Evolutionary conservation across 2,888 invertebrate species (phyloP).

Genomic region (Chouioia cunea): DNA sequence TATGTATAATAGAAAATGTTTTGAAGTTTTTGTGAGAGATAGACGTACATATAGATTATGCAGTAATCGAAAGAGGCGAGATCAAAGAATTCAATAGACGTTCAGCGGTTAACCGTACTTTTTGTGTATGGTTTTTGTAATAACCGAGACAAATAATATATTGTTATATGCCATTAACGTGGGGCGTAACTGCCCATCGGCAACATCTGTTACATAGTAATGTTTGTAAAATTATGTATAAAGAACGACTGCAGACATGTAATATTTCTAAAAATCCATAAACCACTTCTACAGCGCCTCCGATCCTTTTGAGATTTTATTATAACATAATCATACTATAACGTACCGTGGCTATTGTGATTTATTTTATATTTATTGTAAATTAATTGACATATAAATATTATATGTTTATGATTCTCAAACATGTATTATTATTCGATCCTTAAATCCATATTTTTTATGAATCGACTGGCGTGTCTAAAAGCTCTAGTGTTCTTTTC

Average conservation of each 20-base stretch:
- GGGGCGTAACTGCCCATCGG: constrained; percentile 44
- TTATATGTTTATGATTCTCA: constrained; percentile 18
- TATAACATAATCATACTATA: constrained; percentile 50
- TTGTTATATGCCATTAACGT: constrained; percentile 46
- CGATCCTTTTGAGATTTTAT: constrained; percentile 39
- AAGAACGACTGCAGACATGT: constrained; percentile 39
- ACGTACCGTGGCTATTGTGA: constrained; percentile 57
- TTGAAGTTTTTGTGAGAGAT: constrained; percentile 41
- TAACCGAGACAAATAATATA: constrained; percentile 46
- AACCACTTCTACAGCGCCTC: constrained; percentile 33
- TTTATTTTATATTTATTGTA: constrained; percentile 64
- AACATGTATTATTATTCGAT: constrained; percentile 22
- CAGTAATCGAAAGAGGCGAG: constrained; percentile 23
- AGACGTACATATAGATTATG: constrained; percentile 33
- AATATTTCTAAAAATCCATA: constrained; percentile 44
- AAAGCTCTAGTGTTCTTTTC: too few relatives aligned
- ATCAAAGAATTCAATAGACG: constrained; percentile 27
- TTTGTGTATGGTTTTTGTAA: constrained; percentile 46
- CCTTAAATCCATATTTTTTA: neutral
- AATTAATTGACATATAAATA: constrained; percentile 41
- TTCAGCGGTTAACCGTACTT: constrained; percentile 42
- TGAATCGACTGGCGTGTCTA: too few relatives aligned
- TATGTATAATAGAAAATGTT: constrained; percentile 34
- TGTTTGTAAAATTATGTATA: constrained; percentile 57
- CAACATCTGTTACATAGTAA: constrained; percentile 52